Percentiles rank a stretch among this genome's conserved stretches.
phyloP scores from a whole-genome alignment of 1,140 invertebrate genomes.

The Nebria ingens region DNA sequence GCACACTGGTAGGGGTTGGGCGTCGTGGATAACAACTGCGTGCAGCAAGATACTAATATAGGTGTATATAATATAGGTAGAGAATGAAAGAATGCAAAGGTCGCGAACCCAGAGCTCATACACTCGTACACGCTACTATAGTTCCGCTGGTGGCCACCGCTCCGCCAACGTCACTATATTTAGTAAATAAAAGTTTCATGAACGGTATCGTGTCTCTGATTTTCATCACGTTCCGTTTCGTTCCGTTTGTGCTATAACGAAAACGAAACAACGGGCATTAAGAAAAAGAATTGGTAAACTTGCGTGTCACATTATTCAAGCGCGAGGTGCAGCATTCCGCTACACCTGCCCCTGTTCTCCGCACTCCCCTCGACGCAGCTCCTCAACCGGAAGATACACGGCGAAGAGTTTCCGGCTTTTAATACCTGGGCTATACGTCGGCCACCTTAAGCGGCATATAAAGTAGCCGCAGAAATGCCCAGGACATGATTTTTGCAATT shows the following conservation, averaged over 20 bases:
- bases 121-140: not conserved
- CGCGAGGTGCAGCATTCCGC: not conserved
- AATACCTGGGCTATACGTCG: too few species aligned
- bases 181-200: slow-evolving; percentile 8
- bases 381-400: too few species aligned
- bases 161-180: slow-evolving; percentile 1
- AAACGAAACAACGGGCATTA: slow-evolving; percentile 6
- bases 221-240: not conserved
- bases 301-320: slow-evolving; percentile 6
- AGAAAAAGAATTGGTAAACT: slow-evolving; percentile 6
- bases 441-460: too few species aligned
- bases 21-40: too few species aligned
- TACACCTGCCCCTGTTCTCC: not conserved
- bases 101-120: not conserved
- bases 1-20: too few species aligned
- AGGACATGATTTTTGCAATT: too few species aligned
- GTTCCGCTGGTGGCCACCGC: too few species aligned
- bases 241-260: too few species aligned
- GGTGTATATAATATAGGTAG: too few species aligned
- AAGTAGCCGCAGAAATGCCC: too few species aligned
- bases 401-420: not conserved
- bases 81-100: slow-evolving; percentile 1
- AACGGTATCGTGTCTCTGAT: slow-evolving; percentile 5
- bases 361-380: not conserved
- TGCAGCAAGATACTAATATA: too few species aligned